Evolutionary conservation across 2,797 vertebrate genomes (phyloP), one percentile per base, ranked within the genome.

Genomic region (Labroides dimidiatus): DNA sequence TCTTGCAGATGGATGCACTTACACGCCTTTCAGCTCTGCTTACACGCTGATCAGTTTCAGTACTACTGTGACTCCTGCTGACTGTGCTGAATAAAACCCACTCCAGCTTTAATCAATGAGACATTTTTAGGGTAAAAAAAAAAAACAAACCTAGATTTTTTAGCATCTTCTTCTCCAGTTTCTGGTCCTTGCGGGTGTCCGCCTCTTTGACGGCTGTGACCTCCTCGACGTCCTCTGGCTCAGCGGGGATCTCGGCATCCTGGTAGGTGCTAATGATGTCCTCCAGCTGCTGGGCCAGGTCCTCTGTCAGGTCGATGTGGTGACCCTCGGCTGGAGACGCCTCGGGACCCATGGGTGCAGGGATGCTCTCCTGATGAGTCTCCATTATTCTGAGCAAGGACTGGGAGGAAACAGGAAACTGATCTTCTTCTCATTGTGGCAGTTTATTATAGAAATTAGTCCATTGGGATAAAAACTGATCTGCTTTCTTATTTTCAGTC

Each of bases 201-300:
- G 84, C 13, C 72, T 90, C 90, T 71, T 84, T 93, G 70, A 74
- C 61, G 21, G 79, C 78, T 3, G 74, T 80, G 77, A 89, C 87
- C 76, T 94, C 96, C 52, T 94, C 95, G 0, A 64, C 21, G 62
- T 91, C 94, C 68, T 95, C 93, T 0, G 83, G 72, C 56, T 82
- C 96, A 48, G 77, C 60, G 77, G 81, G 57, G 80, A 81, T 0
- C 70, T 90, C 81, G 0, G 89, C 88, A 15, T 93, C 94, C 58
- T 95, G 94, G 0, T 98, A 99, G 41, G 93, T 95, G 88, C 91
- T 97, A 83, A 99, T 96, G 82, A 99, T 98, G 89, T 99, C 96
- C 89, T 99, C 97, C 91, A 99, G 95, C 86, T 97, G 95, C 79
- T 93, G 90, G 75, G 65, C 94, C 80, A 99, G 62, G 88, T 98